Base-by-base conservation (phyloP, 2,888 invertebrate genomes). In the Agrochola lychnidis region DNA sequence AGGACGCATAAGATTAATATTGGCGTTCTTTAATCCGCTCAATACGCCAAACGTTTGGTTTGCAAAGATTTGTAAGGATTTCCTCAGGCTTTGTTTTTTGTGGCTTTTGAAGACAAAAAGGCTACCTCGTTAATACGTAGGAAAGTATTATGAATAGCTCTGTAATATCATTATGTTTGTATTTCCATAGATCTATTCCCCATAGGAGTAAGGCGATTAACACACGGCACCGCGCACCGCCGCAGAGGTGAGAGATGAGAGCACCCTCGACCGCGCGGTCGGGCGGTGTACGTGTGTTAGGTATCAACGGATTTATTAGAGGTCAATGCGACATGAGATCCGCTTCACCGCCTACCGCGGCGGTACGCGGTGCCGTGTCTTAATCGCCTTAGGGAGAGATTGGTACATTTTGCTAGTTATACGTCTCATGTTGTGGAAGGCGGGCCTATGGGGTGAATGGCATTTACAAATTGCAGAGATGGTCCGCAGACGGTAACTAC, bases 1-100 rank as follows among this genome's bases (percentile, higher is more conserved):
- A 78, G 12, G 22, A 19, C 76, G 62, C 62, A 68, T 63, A 75
- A 75, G 87, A 78, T 84, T 84, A 78, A 83, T 74, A 72, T 78
- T 72, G 48, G 25, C 62, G 66, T 73, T 67, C 76, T 62, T 78
- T 70, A 73, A 73, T 75, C 70, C 64, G 30, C 48, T 67, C 69
- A 61, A 76, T 74, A 69, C 56, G 68, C 57, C 64, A 73, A 75
- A 77, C 42, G 68, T 79, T 75, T 62, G 69, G 45, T 61, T 62
- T 40, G 69, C 1, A 70, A 53, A 71, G 57, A 77, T 81, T 78
- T 83, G 57, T 62, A 59, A n/a, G 40, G 42, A 76, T 51, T 42
- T 72, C 16, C n/a, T 70, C 19, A 56, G 30, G n/a, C 10, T 70
- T 66, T 74, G 61, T 45, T 61, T 74, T 80, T 70, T 79, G 19